These are phyloP conservation scores for Illadopsis cleaveri DNA, from an alignment of 2,113 vertebrate species.

Conservation along the genomic window DNA sequence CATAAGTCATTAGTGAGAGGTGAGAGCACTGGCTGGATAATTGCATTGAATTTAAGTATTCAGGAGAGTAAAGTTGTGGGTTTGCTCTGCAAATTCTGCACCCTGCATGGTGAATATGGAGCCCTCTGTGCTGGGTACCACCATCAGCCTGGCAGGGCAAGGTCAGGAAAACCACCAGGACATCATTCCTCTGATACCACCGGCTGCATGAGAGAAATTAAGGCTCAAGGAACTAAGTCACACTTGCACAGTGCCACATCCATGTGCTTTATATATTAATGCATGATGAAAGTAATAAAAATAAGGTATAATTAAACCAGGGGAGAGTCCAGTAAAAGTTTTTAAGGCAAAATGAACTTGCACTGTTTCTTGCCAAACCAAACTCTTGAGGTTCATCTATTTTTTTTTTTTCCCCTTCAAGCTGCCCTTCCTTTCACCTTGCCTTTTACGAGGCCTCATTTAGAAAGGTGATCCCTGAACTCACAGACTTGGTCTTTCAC, in stretches of 20 bases:
- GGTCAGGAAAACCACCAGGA: not conserved
- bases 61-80: not conserved
- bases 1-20: not conserved
- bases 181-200: not conserved
- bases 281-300: not conserved
- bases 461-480: constrained; percentile 40
- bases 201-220: not conserved
- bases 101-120: not conserved
- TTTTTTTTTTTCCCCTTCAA: not conserved
- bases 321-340: not conserved
- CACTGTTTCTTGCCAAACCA: constrained; percentile 24
- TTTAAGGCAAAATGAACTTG: not conserved
- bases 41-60: not conserved
- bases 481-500: not conserved
- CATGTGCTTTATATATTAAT: not conserved
- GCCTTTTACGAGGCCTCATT: constrained; percentile 33
- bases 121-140: not conserved
- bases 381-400: constrained; percentile 21
- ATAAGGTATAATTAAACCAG: not conserved
- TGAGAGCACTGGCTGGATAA: not conserved
- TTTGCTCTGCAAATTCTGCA: not conserved
- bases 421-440: constrained; percentile 65
- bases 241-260: not conserved
- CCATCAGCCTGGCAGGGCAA: not conserved
- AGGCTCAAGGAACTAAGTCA: not conserved